Evolutionary conservation across 2,888 invertebrate species (phyloP).

Genomic region (Alviniconcha strummeri): DNA sequence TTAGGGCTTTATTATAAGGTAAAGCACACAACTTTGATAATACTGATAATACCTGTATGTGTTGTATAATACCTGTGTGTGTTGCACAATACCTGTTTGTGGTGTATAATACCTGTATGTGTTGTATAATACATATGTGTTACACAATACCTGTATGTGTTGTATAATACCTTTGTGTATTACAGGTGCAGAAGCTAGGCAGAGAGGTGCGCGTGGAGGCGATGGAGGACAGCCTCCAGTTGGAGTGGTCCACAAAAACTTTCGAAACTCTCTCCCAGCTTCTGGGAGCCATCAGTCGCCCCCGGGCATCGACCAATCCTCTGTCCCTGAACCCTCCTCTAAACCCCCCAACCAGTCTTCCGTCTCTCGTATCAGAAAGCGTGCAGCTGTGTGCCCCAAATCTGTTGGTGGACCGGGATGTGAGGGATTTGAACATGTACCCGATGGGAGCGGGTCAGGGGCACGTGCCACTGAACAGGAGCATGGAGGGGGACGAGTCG

Average conservation of each 20-base stretch:
- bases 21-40: too few species aligned
- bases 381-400: neutral
- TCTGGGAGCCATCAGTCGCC: slow-evolving; percentile 48
- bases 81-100: too few species aligned
- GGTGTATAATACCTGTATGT: too few species aligned
- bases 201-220: slow-evolving; percentile 58
- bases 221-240: slow-evolving; percentile 64
- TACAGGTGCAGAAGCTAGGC: slow-evolving; percentile 59
- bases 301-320: neutral
- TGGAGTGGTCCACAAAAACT: slow-evolving; percentile 66
- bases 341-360: neutral
- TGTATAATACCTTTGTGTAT: too few species aligned
- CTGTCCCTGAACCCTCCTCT: slow-evolving; percentile 7
- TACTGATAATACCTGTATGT: too few species aligned
- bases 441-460: neutral
- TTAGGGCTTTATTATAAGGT: too few species aligned
- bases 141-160: too few species aligned
- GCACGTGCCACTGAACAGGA: neutral
- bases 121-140: too few species aligned
- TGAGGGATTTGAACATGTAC: too few species aligned
- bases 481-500: neutral
- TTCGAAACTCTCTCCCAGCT: slow-evolving; percentile 55
- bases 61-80: too few species aligned
- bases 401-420: neutral
- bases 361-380: neutral